Percentiles rank a stretch among this genome's conserved stretches.
Evolutionary conservation across 2,113 vertebrate genomes (phyloP).

Genomic region (Gavialis gangeticus): DNA sequence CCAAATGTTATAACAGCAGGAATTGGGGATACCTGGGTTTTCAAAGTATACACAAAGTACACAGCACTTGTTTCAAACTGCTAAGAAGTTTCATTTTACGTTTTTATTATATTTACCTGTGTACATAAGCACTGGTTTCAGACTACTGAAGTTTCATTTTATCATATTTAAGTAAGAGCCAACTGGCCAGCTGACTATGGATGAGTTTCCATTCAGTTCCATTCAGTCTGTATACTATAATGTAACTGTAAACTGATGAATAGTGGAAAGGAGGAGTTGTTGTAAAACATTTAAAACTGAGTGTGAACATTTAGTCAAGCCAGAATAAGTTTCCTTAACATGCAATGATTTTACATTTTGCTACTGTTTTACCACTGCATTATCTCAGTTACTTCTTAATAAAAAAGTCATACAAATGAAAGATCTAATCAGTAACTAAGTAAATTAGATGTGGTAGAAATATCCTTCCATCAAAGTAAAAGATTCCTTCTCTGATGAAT

Average conservation of each 20-base stretch:
- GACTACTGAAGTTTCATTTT: not conserved
- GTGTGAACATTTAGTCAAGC: no score
- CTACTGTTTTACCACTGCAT: not conserved
- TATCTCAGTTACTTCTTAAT: not conserved
- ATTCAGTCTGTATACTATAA: not conserved
- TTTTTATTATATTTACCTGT: no score
- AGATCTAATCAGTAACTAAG: not conserved
- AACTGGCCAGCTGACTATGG: not conserved
- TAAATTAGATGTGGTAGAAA: not conserved
- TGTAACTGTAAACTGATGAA: not conserved
- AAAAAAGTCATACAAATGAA: not conserved
- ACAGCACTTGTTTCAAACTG: no score
- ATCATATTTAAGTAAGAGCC: not conserved
- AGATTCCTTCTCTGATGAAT: not conserved
- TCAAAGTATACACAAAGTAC: accelerated
- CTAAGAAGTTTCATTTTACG: no score
- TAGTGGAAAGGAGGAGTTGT: not conserved
- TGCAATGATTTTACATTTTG: not conserved
- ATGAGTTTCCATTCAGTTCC: not conserved
- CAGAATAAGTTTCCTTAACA: not conserved
- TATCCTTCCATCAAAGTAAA: not conserved
- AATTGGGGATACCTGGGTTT: not conserved
- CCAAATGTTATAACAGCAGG: not conserved
- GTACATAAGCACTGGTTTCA: not conserved
- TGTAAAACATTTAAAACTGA: no score